Conservation (phyloP, 2,113 vertebrate genomes). For the Gadus macrocephalus region DNA sequence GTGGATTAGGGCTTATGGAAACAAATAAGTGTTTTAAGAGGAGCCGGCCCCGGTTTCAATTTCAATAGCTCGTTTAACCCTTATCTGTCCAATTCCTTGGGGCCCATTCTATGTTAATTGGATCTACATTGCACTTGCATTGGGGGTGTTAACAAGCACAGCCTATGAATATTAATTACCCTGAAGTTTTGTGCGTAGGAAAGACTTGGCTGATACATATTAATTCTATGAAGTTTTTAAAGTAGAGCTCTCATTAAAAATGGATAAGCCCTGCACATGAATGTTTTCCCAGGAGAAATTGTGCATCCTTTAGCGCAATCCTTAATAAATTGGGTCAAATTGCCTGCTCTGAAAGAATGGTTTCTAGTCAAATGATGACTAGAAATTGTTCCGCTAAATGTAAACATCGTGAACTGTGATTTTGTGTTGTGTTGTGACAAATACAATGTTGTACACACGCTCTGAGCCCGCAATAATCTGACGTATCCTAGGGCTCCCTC, state of each 20-base stretch:
- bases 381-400: slow-evolving; percentile 56
- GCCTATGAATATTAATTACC: slow-evolving; percentile 91
- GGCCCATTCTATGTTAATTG: slow-evolving; percentile 75
- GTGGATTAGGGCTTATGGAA: slow-evolving; percentile 63
- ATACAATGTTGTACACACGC: slow-evolving; percentile 52
- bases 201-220: slow-evolving; percentile 83
- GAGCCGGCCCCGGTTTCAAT: slow-evolving; percentile 71
- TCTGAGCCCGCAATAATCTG: slow-evolving; percentile 42
- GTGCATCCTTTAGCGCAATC: slow-evolving; percentile 71
- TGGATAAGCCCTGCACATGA: slow-evolving; percentile 66
- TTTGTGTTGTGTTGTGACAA: slow-evolving; percentile 56
- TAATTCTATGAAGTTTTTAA: slow-evolving; percentile 87
- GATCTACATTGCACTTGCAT: slow-evolving; percentile 79
- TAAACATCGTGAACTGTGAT: slow-evolving; percentile 57
- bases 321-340: slow-evolving; percentile 74
- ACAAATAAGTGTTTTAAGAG: slow-evolving; percentile 76
- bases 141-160: slow-evolving; percentile 85
- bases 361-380: slow-evolving; percentile 46
- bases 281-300: slow-evolving; percentile 67
- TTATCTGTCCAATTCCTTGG: slow-evolving; percentile 83
- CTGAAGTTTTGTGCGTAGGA: slow-evolving; percentile 82
- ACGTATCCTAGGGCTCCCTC: slow-evolving; percentile 52
- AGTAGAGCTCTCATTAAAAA: slow-evolving; percentile 81
- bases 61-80: slow-evolving; percentile 79
- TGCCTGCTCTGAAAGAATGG: slow-evolving; percentile 49